Conservation (phyloP, 2,113 vertebrate species). For the Machaerirhynchus nigripectus region DNA sequence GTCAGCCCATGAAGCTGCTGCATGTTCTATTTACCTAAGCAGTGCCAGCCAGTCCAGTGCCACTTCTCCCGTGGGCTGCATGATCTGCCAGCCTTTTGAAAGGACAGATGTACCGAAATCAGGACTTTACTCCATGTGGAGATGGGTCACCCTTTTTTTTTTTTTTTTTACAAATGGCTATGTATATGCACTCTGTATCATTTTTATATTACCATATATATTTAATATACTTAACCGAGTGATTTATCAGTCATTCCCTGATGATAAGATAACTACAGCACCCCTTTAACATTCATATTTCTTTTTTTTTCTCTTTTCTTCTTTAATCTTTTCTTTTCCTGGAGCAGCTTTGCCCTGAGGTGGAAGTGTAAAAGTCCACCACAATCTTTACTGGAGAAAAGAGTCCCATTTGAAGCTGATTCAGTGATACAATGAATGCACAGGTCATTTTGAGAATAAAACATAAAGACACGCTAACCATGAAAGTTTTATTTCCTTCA, state of each 20-base stretch:
- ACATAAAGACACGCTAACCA: not conserved
- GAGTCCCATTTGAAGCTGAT: constrained; percentile 9
- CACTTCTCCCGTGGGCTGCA: not conserved
- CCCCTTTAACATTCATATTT: not conserved
- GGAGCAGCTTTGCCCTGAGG: not conserved
- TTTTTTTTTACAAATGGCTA: not conserved
- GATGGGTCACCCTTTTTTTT: not conserved
- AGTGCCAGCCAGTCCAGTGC: not conserved
- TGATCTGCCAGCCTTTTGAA: not conserved
- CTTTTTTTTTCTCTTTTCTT: not conserved
- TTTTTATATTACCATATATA: not conserved
- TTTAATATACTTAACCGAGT: not conserved
- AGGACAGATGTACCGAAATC: not conserved
- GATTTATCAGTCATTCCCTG: not conserved
- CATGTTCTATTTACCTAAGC: not conserved
- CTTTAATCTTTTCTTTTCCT: not conserved
- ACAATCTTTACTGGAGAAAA: not conserved
- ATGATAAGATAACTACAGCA: not conserved
- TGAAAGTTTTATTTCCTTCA: constrained; percentile 15
- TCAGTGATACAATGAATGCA: not conserved
- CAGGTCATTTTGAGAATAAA: constrained; percentile 1
- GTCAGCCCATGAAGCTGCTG: not conserved
- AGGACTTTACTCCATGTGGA: not conserved
- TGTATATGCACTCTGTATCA: rapidly evolving
- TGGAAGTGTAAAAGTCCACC: not conserved